Percentiles rank a stretch among this genome's conserved stretches.
These are phyloP conservation scores for Ceyx cyanopectus DNA, from an alignment of 2,113 vertebrate species.

Conservation along the genomic window DNA sequence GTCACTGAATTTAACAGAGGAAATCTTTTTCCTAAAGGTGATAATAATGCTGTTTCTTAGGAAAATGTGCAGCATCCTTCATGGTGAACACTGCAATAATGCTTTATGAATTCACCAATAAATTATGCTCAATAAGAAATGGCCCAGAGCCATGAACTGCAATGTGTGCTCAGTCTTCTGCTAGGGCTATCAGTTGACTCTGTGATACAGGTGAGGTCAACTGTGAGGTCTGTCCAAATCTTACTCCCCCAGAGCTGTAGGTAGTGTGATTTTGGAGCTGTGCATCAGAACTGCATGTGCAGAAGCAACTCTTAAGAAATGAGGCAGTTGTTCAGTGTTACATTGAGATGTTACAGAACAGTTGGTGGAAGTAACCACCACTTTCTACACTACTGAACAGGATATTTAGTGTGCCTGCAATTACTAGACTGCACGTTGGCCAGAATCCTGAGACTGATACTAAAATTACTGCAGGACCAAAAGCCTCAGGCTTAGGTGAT, in stretches of 20 bases:
- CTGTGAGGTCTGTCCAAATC: not conserved
- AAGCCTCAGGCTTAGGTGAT: not conserved
- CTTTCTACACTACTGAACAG: not conserved
- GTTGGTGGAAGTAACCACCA: slow-evolving; percentile 6
- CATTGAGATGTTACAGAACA: not conserved
- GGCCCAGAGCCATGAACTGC: not conserved
- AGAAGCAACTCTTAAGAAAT: not conserved
- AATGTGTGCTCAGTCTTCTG: not conserved
- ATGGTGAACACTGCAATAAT: not conserved
- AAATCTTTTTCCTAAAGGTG: not conserved
- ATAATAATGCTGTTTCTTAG: not conserved
- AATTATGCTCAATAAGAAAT: not conserved
- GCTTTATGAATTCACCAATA: not conserved
- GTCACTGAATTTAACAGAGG: not conserved
- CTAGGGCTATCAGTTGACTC: not conserved
- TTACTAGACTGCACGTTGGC: not conserved
- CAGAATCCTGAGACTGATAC: not conserved
- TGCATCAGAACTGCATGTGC: not conserved
- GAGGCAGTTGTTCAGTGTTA: not conserved
- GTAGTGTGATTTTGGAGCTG: not conserved
- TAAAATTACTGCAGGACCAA: not conserved
- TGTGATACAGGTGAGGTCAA: not conserved
- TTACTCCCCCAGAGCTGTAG: not conserved
- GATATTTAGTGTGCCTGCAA: not conserved
- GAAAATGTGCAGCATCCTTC: not conserved